A percentile compares a stretch with the other conserved stretches of the same genome.
These are phyloP conservation scores for Peromyscus californicus DNA, from an alignment of 2,113 vertebrate genomes.

Conservation along the genomic window DNA sequence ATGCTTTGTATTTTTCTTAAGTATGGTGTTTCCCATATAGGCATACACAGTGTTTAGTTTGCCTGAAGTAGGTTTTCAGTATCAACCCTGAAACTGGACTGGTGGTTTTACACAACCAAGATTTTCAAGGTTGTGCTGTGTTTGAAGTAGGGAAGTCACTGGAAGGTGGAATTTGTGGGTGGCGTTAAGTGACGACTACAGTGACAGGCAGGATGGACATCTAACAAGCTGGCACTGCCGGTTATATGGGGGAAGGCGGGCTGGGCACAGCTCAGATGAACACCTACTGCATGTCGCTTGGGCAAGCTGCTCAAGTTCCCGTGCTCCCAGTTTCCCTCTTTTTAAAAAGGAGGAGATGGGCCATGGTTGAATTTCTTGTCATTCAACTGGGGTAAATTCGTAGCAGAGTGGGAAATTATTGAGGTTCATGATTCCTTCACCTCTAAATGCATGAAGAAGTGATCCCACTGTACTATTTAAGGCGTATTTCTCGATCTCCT, in stretches of 20 bases:
- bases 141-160: not conserved
- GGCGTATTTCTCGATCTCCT: not conserved
- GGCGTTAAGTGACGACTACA: not conserved
- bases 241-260: not conserved
- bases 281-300: not conserved
- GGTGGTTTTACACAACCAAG: not conserved
- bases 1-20: slow-evolving; percentile 29
- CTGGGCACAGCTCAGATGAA: not conserved
- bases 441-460: no score
- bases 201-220: not conserved
- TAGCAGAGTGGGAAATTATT: not conserved
- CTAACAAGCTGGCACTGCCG: not conserved
- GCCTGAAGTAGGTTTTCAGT: not conserved
- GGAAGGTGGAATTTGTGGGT: not conserved
- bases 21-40: not conserved
- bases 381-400: not conserved
- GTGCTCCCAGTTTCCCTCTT: not conserved
- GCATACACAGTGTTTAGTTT: not conserved
- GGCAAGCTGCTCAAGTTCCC: not conserved
- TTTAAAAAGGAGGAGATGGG: not conserved
- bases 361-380: not conserved
- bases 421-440: not conserved
- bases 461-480: not conserved
- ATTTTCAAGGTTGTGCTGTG: not conserved
- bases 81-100: not conserved